Conservation (phyloP, 2,113 vertebrate species). For the Thamnophis sirtalis region DNA sequence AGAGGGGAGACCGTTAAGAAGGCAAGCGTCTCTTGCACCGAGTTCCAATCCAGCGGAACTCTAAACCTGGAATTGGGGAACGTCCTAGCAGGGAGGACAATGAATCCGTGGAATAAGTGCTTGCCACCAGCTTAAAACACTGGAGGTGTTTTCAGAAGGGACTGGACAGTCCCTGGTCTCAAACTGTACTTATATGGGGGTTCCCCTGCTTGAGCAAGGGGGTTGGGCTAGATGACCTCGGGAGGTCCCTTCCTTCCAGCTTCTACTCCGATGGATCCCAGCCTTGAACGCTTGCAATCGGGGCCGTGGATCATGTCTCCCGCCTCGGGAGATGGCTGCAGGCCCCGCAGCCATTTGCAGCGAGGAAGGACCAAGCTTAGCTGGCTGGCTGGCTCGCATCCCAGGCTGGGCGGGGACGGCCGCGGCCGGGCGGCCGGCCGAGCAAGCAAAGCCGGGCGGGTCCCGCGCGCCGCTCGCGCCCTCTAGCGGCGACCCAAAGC, state of each 20-base stretch:
- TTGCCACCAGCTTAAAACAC: background rate
- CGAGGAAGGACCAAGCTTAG: background rate
- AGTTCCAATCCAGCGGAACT: background rate
- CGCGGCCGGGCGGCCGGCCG: background rate
- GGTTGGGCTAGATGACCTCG: background rate
- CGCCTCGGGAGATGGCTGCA: background rate
- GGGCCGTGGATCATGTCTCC: too few relatives aligned
- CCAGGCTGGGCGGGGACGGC: constrained; percentile 1
- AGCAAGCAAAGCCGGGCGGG: too few relatives aligned
- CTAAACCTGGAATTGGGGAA: background rate
- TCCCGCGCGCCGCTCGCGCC: background rate
- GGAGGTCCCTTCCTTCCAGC: background rate
- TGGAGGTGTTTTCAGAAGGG: background rate
- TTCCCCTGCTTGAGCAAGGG: too few relatives aligned
- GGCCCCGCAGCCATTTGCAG: constrained; percentile 22
- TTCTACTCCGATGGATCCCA: background rate
- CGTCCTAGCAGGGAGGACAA: background rate
- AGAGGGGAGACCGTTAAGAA: background rate
- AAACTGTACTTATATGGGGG: background rate
- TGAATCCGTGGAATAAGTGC: background rate
- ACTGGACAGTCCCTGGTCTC: too few relatives aligned
- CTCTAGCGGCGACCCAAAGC: background rate
- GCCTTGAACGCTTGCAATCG: background rate
- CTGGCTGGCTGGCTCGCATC: background rate
- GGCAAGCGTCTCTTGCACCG: too few relatives aligned